Evolutionary conservation across 2,888 invertebrate genomes (phyloP).

Genomic region (Gasteruption jaculator): DNA sequence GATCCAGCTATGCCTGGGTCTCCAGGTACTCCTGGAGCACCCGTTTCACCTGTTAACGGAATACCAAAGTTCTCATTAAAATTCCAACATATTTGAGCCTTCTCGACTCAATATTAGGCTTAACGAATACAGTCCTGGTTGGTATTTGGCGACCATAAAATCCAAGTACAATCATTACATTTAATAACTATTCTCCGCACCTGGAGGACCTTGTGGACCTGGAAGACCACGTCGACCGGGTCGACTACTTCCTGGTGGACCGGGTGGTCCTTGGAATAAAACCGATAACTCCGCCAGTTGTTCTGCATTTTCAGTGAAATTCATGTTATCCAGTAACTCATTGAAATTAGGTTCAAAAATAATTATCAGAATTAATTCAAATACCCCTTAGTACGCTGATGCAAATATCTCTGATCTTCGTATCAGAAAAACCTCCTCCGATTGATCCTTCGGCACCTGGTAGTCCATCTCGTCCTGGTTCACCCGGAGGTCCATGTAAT

Average conservation of each 20-base stretch:
- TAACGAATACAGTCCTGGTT: too few species aligned
- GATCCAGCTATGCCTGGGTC: constrained; percentile 65
- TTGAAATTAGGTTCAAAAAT: background rate
- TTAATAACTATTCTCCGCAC: constrained; percentile 17
- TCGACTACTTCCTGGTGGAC: constrained; percentile 62
- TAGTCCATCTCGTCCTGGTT: constrained; percentile 59
- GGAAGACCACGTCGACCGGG: constrained; percentile 68
- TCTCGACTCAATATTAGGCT: too few species aligned
- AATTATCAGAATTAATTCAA: constrained; percentile 11
- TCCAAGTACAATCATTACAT: too few species aligned
- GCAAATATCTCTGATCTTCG: constrained; percentile 77
- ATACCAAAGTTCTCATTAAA: too few species aligned
- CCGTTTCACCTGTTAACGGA: constrained; percentile 67
- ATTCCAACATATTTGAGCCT: too few species aligned
- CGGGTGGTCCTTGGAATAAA: constrained; percentile 62
- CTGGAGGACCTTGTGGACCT: constrained; percentile 61
- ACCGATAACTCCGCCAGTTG: constrained; percentile 69
- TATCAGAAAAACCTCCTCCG: constrained; percentile 63
- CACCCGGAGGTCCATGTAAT: constrained; percentile 58
- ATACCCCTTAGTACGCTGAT: constrained; percentile 74
- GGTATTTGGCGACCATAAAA: too few species aligned
- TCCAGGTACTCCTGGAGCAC: constrained; percentile 62
- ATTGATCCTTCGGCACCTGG: constrained; percentile 60
- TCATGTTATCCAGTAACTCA: too few species aligned
- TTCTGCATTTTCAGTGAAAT: too few species aligned